Percentiles rank a stretch among this genome's conserved stretches.
These are phyloP conservation scores for Trichechus manatus DNA, from an alignment of 2,113 vertebrate genomes.

Conservation along the genomic window DNA sequence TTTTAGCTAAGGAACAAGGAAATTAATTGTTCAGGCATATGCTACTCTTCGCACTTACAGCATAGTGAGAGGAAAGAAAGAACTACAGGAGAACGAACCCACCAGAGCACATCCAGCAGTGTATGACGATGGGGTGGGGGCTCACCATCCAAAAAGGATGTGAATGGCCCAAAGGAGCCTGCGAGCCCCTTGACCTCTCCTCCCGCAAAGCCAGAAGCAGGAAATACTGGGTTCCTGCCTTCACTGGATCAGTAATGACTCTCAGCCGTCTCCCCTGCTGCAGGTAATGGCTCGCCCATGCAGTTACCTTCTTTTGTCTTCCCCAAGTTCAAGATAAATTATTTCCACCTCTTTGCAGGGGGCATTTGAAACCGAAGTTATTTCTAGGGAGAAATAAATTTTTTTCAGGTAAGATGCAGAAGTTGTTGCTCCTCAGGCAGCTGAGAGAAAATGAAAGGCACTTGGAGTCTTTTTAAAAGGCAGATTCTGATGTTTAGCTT, in stretches of 20 bases:
- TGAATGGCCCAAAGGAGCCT: conserved; percentile 50
- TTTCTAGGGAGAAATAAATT: conserved; percentile 88
- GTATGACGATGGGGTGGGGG: not conserved
- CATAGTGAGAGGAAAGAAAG: conserved; percentile 60
- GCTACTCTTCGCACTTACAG: conserved; percentile 44
- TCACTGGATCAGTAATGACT: conserved; percentile 69
- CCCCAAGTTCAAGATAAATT: conserved; percentile 86
- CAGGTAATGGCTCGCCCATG: conserved; percentile 86
- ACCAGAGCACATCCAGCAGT: not conserved
- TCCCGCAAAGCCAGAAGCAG: conserved; percentile 68
- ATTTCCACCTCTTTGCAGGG: conserved; percentile 87
- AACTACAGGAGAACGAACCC: conserved; percentile 52
- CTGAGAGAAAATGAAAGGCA: conserved; percentile 87
- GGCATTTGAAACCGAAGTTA: conserved; percentile 87
- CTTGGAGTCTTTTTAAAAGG: conserved; percentile 88
- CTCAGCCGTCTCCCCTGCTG: conserved; percentile 69
- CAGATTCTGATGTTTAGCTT: conserved; percentile 88
- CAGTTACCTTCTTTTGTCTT: conserved; percentile 90
- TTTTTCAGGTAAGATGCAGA: conserved; percentile 85
- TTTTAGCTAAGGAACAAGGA: conserved; percentile 67
- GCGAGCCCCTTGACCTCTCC: conserved; percentile 32
- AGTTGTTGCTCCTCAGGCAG: conserved; percentile 87
- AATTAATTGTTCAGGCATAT: conserved; percentile 79
- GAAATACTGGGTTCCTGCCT: conserved; percentile 71
- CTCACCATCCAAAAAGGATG: conserved; percentile 48